Evolutionary conservation across 1,140 invertebrate genomes (phyloP), one percentile per base, ranked within the genome.

Genomic region (Drosophila mayri): DNA sequence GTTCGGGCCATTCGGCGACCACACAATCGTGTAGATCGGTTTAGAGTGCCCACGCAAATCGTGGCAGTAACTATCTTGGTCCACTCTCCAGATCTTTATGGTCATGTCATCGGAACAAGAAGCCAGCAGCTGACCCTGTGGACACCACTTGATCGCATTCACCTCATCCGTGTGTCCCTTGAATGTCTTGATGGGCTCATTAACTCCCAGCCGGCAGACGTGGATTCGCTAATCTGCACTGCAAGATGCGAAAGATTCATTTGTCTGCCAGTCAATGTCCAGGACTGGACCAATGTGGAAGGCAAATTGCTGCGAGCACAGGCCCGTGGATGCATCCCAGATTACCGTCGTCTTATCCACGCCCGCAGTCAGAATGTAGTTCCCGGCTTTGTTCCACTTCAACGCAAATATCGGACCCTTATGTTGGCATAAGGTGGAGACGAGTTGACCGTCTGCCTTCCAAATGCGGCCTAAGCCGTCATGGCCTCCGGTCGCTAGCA

Each of bases 71-170:
- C 95, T 96, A 87, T 99, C 98, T 86, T 98, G 97, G 80, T 98
- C 98, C 98, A 99, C 99, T 30, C 97, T 99, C 98, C 98, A 99
- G 81, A 99, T 99, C 94, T 99, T 99, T 6, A 99, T 93, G 32
- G 98, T 99, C 98, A 99, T 99, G 91, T 99, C 99, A 93, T 99
- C 99, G 0, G 98, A 99, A 94, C 99, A 99, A 28, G 98, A 99
- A 0, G 99, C 99, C 55, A 99, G 93, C 22, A 99, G 93, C 87
- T 97, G 96, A n/a, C 99, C 99, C 94, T 99, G 97, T 14, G 99
- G 98, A 94, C 99, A 98, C 99, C 98, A 99, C 94, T 99, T 99
- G 49, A 99, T 99, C 14, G 99, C 99, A 94, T 99, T 99, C 0
- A 99, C 99, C 95, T 99, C 98, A 94, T 99, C 99, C 32, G 97